Evolutionary conservation across 2,888 invertebrate species (phyloP), one percentile per base, ranked within the genome.

Genomic region (Torymus aiolomorphi): DNA sequence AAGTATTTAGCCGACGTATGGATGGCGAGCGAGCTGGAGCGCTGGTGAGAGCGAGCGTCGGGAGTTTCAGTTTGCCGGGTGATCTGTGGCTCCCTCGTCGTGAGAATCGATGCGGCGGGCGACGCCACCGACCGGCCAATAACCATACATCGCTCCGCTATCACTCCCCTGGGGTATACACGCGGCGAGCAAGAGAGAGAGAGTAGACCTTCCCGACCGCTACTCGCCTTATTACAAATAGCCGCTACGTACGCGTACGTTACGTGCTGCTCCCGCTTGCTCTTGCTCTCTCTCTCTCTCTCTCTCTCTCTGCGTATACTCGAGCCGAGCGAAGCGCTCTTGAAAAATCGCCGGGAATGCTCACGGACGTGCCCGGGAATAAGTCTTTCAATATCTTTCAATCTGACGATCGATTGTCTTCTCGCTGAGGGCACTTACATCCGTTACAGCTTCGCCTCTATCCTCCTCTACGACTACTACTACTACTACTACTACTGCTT

Each of bases 61-160:
- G 84, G 86, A 88, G 89, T 89, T 88, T 89, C 87, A 88, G 89
- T 89, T 89, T 88, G 85, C 86, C 66, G 61, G 74, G 88, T 89
- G 89, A 89, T 89, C 89, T 89, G 89, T 89, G 88, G 89, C 88
- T 89, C 89, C 89, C 89, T 89, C 85, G 89, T 85, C 87, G 88
- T 88, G 89, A 89, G 89, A 90, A 90, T 90, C 89, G 90, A 90
- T 90, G 89, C 89, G 87, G 86, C 84, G n/a, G n/a, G n/a, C 85
- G 86, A 88, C 86, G 88, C 88, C 16, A 86, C 87, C 88, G 87
- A 87, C 88, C 88, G 88, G 87, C 90, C 89, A 90, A 90, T 90
- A 90, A 90, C 90, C 89, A 89, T 89, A 88, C 89, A 88, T 89
- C 88, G 86, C 87, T 72, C 71, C 54, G 71, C 85, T 88, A 89